Evolutionary conservation across 2,888 invertebrate genomes (phyloP), one percentile per base, ranked within the genome.

Genomic region (Heliconius aoede): DNA sequence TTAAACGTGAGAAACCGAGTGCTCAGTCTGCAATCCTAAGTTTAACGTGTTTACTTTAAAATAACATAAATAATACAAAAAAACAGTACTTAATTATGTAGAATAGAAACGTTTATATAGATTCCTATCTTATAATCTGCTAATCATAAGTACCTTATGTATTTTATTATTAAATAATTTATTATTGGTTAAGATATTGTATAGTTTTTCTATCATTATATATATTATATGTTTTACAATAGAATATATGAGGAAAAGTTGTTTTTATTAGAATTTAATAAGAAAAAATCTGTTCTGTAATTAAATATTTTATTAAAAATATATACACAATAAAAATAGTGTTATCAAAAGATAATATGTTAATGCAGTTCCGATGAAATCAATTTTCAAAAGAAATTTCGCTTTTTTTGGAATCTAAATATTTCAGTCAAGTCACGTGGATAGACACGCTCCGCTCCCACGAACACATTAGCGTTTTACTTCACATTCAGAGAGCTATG

Each of bases 371-470:
- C 1, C 36, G 24, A 7, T 24, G 5, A 15, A 65, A 36, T 3
- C 24, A 13, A 8, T 36, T 36, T 32, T 13, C 24, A 36, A 36
- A 65, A 13, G 36, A 9, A 65, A 65, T 15, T 40, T 24, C 4
- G 7, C 15, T 24, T 64, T 32, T 64, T 32, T 36, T 32, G 0
- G 0, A 36, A 36, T 65, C 24, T 26, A 40, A 65, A 65, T 40
- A 40, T 65, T 36, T 65, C 26, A 65, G 7, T 65, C 15, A 26
- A 24, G 7, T 65, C 65, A 40, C 26, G 65, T 65, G 65, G 24
- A 24, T 15, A 65, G 69, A 69, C 69, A 69, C 69, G 28, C 32
- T 55, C 32, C 15, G 8, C 69, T 55, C 69, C 69, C 69, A 69
- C 69, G 30, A 55, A 5, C 55, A 28, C 32, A 55, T 55, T 69